These are phyloP conservation scores for Myotis pilosus DNA, from an alignment of 2,797 vertebrate genomes.

Conservation along the genomic window DNA sequence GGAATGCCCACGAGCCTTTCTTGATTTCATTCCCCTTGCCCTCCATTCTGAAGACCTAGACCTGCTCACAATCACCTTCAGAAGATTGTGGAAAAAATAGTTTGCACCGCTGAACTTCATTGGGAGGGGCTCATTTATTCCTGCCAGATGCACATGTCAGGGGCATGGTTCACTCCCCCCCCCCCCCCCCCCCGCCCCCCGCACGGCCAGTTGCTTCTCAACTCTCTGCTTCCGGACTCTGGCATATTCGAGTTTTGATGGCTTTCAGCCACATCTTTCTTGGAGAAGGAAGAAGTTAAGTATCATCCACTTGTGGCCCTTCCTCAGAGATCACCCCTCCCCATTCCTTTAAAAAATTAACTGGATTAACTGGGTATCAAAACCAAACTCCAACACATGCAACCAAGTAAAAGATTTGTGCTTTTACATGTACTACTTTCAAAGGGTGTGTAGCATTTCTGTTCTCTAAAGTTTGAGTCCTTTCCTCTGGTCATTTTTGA, in stretches of 20 bases:
- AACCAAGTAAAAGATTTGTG: background rate
- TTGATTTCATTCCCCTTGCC: background rate
- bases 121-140: background rate
- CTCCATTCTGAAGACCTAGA: background rate
- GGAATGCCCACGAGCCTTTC: background rate
- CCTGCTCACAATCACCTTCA: background rate
- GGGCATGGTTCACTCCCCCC: background rate
- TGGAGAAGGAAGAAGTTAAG: conserved; percentile 11
- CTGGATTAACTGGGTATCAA: background rate
- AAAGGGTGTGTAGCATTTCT: background rate
- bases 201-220: background rate
- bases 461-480: background rate
- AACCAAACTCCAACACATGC: background rate
- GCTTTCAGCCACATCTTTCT: background rate
- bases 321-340: background rate
- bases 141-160: background rate
- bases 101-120: background rate
- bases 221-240: background rate
- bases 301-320: background rate
- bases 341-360: background rate
- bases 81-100: background rate
- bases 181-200: background rate
- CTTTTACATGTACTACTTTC: background rate
- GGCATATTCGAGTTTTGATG: background rate
- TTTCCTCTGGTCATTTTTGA: background rate